Evolutionary conservation across 1,140 invertebrate species (phyloP).

Genomic region (Sitodiplosis mosellana): DNA sequence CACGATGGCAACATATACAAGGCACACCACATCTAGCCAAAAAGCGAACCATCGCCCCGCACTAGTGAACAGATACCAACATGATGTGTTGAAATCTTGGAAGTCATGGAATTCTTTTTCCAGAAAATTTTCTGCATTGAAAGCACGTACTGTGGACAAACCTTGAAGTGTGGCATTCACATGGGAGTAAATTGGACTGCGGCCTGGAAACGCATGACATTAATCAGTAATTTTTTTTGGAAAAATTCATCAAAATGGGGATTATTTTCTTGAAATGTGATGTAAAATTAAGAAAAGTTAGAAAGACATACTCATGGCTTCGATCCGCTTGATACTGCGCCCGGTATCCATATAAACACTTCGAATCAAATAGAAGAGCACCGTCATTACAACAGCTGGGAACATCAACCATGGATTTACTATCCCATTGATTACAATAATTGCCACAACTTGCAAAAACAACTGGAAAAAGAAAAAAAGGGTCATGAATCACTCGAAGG

Average conservation of each 20-base stretch:
- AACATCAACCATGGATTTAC: slow-evolving; percentile 30
- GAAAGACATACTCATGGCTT: slow-evolving; percentile 43
- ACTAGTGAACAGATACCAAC: slow-evolving; percentile 44
- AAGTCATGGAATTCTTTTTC: too few species aligned
- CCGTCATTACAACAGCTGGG: slow-evolving; percentile 40
- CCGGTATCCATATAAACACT: slow-evolving; percentile 59
- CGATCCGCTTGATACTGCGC: slow-evolving; percentile 64
- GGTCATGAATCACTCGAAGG: too few species aligned
- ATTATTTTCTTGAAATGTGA: too few species aligned
- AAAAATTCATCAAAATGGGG: too few species aligned
- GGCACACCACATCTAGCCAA: slow-evolving; percentile 47
- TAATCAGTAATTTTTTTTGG: too few species aligned
- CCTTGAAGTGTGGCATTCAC: slow-evolving; percentile 54
- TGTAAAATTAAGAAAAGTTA: background rate
- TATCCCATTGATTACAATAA: slow-evolving; percentile 29
- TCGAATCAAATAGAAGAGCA: slow-evolving; percentile 47
- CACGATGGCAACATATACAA: slow-evolving; percentile 37
- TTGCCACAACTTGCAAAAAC: slow-evolving; percentile 6
- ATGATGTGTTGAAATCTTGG: too few species aligned
- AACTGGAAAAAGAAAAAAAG: background rate
- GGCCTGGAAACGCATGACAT: slow-evolving; percentile 34
- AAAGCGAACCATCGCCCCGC: slow-evolving; percentile 40
- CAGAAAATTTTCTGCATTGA: too few species aligned
- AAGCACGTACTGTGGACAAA: too few species aligned
- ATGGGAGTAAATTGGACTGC: slow-evolving; percentile 71